Evolutionary conservation across 2,797 vertebrate genomes (phyloP).

Genomic region (Pempheris klunzingeri): DNA sequence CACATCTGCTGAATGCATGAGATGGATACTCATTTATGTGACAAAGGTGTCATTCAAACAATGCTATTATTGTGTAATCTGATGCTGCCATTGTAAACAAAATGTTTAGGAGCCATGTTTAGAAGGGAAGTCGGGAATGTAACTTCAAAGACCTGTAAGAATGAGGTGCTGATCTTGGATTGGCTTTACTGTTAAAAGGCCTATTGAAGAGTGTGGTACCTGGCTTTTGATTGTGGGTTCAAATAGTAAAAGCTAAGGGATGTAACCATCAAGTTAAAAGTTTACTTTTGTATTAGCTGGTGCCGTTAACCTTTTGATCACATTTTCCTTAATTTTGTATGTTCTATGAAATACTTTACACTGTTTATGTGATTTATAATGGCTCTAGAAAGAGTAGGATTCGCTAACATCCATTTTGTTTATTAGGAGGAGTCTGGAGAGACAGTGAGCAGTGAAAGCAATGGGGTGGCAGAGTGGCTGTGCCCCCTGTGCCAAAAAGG

Average conservation of each 20-base stretch:
- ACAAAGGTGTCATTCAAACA: constrained; percentile 29
- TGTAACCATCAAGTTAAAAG: background rate
- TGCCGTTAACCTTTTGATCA: background rate
- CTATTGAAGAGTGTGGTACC: background rate
- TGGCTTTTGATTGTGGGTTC: background rate
- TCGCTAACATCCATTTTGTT: constrained; percentile 39
- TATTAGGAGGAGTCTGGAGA: constrained; percentile 91
- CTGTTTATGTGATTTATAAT: background rate
- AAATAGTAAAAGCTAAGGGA: constrained; percentile 1
- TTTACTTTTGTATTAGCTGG: background rate
- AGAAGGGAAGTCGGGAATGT: constrained; percentile 9
- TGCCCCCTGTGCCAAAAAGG: constrained; percentile 94
- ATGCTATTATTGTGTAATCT: constrained; percentile 44
- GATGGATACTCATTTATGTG: background rate
- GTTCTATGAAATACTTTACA: background rate
- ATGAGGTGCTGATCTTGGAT: constrained; percentile 18
- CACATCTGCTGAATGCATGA: constrained; percentile 10
- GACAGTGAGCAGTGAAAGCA: constrained; percentile 86
- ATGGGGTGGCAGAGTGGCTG: constrained; percentile 87
- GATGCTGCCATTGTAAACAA: constrained; percentile 18
- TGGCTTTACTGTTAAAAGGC: constrained; percentile 10
- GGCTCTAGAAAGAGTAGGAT: background rate
- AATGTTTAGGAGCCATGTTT: constrained; percentile 23
- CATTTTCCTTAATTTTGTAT: background rate
- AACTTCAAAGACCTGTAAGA: constrained; percentile 1